Base-by-base conservation (phyloP, 2,888 invertebrate species). In the Nebria brevicollis region DNA sequence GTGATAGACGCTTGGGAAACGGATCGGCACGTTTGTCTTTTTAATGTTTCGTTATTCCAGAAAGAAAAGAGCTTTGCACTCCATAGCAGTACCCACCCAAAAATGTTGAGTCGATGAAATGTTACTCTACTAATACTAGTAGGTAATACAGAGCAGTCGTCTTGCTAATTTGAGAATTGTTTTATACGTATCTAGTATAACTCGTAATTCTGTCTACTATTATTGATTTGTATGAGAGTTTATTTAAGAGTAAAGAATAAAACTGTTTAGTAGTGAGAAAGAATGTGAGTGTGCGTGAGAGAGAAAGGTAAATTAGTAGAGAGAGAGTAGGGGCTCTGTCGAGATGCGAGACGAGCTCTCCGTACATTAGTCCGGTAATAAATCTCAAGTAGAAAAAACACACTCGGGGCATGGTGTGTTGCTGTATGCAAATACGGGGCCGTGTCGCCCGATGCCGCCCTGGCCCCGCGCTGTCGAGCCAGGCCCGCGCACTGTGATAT, bases 361-460 rank as follows among this genome's bases (percentile, higher is more conserved):
- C 81, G 81, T 86, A 87, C 87, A 89, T 89, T 89, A 89, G 89
- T 87, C 87, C 84, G 85, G 88, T 88, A 87, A 89, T 89, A 89
- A 89, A 89, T 89, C 89, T 89, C 86, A 83, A 82, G 85, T 86
- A 86, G 86, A 87, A 87, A 81, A 81, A 81, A 81, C 81, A 81
- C 77, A 83, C 75, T 77, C 80, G 80, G 80, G 77, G 80, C 54
- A 73, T 73, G 73, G 42, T 87, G 86, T 87, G 88, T 88, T 88
- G 89, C 87, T 88, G 88, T 89, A 89, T 89, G 89, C 89, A 89
- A 89, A 89, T 89, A 87, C 88, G 88, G 87, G 85, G 85, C 85
- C 84, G 84, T 72, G 83, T 65, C 73, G 65, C 75, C 83, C 88
- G 87, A 87, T 20, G 83, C 83, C 83, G 84, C 83, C 84, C 83